phyloP scores from a whole-genome alignment of 30 jellyfish, hydroid and myxozoan genomes.

The Nemopilema nomurai region DNA sequence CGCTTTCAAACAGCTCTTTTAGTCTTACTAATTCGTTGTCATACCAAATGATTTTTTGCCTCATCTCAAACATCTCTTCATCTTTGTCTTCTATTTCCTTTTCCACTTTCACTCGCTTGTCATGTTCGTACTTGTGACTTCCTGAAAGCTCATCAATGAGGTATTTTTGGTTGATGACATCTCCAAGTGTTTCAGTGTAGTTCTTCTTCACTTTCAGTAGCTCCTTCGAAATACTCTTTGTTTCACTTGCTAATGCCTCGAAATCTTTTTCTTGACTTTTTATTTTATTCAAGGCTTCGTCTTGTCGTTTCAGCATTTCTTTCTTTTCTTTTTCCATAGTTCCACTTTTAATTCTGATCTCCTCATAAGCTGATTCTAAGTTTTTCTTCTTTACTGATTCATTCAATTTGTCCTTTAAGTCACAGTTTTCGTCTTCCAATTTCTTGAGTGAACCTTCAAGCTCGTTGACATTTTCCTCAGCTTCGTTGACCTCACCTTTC shows the following conservation, averaged over 20 bases:
- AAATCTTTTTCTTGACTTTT: slow-evolving; percentile 7
- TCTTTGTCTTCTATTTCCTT: slow-evolving; percentile 16
- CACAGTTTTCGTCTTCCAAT: slow-evolving; percentile 11
- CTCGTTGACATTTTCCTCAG: slow-evolving; percentile 1
- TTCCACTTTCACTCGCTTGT: slow-evolving; percentile 6
- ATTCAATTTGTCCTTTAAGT: not conserved
- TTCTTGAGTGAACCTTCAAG: not conserved
- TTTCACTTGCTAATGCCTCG: slow-evolving; percentile 23
- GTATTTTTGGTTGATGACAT: slow-evolving; percentile 3
- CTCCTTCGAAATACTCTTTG: slow-evolving; percentile 14
- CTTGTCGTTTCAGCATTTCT: not conserved
- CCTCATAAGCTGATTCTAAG: slow-evolving; percentile 2
- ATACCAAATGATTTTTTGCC: not conserved
- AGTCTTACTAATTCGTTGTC: slow-evolving; percentile 1
- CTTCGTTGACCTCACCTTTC: not conserved
- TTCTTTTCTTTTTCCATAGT: not conserved
- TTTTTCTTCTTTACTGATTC: not conserved
- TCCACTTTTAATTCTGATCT: not conserved
- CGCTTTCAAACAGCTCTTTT: slow-evolving; percentile 7
- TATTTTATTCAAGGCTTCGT: not conserved
- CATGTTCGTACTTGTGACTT: slow-evolving; percentile 16
- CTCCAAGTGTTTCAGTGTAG: not conserved
- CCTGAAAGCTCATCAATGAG: slow-evolving; percentile 25
- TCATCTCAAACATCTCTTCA: slow-evolving; percentile 1
- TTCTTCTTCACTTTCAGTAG: slow-evolving; percentile 8